phyloP scores from a whole-genome alignment of 2,888 invertebrate species.

The Caradrina clavipalpis region DNA sequence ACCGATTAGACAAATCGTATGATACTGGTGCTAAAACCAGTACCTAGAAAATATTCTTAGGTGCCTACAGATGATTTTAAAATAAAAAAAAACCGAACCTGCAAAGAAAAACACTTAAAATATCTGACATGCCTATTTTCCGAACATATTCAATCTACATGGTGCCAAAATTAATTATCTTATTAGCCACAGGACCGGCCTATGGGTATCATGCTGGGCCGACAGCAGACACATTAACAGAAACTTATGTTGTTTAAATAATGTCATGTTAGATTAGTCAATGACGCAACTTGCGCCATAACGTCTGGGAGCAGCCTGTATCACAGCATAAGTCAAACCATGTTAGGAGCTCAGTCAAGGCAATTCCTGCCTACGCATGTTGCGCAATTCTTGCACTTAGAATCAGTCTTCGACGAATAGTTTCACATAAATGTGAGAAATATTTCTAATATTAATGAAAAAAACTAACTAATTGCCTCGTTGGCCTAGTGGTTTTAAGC shows the following conservation, averaged over 20 bases:
- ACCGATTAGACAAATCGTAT: neutral
- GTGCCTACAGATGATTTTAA: too few species aligned
- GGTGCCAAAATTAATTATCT: too few species aligned
- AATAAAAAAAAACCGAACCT: too few species aligned
- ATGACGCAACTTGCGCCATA: conserved; percentile 66
- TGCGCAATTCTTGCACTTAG: conserved; percentile 67
- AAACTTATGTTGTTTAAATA: conserved; percentile 13
- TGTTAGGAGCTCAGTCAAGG: conserved; percentile 73
- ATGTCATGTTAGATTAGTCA: conserved; percentile 39
- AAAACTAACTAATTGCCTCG: too few species aligned
- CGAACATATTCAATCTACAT: too few species aligned
- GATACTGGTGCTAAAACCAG: neutral
- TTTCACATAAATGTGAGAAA: conserved; percentile 17
- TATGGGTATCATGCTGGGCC: too few species aligned
- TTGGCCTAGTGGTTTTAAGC: too few species aligned
- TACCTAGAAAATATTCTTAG: neutral
- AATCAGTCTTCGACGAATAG: conserved; percentile 28
- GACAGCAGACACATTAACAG: too few species aligned
- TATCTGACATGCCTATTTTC: too few species aligned
- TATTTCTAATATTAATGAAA: neutral
- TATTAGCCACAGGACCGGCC: too few species aligned
- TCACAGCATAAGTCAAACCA: conserved; percentile 64
- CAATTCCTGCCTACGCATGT: conserved; percentile 70
- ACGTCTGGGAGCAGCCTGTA: conserved; percentile 66
- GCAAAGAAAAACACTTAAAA: too few species aligned